phyloP scores from a whole-genome alignment of 2,113 vertebrate species.

The Pionites leucogaster region DNA sequence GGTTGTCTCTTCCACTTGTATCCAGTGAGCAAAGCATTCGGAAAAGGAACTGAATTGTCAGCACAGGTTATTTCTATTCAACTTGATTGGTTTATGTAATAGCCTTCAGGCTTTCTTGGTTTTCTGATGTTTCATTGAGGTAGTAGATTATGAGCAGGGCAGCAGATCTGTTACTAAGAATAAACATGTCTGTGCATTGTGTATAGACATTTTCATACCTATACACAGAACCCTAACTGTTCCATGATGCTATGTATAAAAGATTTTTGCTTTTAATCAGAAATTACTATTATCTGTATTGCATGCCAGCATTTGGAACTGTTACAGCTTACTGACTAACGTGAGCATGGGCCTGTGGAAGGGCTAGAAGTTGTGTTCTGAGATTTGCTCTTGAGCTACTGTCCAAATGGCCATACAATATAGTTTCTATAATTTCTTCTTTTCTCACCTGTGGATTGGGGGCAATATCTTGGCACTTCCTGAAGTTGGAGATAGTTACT shows the following conservation, averaged over 20 bases:
- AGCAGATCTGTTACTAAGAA: not conserved
- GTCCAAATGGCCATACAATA: not conserved
- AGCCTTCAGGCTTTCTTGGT: not conserved
- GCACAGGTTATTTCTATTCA: not conserved
- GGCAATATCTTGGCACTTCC: not conserved
- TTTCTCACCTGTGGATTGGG: not conserved
- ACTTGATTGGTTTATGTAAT: not conserved
- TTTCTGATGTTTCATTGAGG: not conserved
- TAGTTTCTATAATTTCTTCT: not conserved
- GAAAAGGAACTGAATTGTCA: not conserved
- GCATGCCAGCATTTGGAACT: not conserved
- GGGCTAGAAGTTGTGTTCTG: not conserved
- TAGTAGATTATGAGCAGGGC: not conserved
- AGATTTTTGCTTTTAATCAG: not conserved
- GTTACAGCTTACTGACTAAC: not conserved
- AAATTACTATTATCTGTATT: not conserved
- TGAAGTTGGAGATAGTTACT: not conserved
- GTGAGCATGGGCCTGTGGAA: not conserved
- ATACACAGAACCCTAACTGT: not conserved
- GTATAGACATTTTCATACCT: not conserved
- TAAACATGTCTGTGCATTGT: not conserved
- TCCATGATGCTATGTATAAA: not conserved
- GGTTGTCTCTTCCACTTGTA: not conserved
- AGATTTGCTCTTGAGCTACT: not conserved
- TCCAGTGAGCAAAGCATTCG: not conserved